Conservation (phyloP, 2,888 invertebrate species). For the Heliconius erato region DNA sequence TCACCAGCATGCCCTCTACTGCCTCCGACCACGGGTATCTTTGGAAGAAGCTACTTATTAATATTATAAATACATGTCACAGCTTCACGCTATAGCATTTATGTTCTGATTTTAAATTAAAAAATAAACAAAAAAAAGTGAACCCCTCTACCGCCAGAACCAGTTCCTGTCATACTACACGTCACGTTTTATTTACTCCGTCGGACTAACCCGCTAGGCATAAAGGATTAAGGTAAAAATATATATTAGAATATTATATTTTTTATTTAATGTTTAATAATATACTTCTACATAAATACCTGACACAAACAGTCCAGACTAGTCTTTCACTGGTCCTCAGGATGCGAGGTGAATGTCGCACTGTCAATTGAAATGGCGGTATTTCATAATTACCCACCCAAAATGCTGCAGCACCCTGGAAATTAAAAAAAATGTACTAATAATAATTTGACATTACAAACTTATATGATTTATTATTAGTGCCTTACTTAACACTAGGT, state of each 20-base stretch:
- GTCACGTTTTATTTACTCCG: too few species aligned
- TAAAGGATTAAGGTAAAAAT: too few species aligned
- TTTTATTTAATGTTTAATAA: background rate
- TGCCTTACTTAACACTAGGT: too few species aligned
- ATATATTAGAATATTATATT: too few species aligned
- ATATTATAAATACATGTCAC: too few species aligned
- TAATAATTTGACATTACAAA: background rate
- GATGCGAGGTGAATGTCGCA: slow-evolving; percentile 76
- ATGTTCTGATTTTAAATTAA: too few species aligned
- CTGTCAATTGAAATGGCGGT: slow-evolving; percentile 86
- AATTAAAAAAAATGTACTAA: background rate
- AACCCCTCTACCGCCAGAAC: too few species aligned
- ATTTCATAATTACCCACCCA: slow-evolving; percentile 85
- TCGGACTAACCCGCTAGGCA: too few species aligned
- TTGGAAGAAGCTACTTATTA: background rate
- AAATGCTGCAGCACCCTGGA: slow-evolving; percentile 75
- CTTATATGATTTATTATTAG: too few species aligned
- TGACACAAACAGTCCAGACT: slow-evolving; percentile 85
- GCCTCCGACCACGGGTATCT: slow-evolving; percentile 82
- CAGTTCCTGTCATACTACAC: too few species aligned
- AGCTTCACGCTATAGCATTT: too few species aligned
- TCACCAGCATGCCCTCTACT: slow-evolving; percentile 82
- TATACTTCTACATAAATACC: slow-evolving; percentile 66
- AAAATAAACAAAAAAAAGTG: too few species aligned
- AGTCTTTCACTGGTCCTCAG: slow-evolving; percentile 74